Percentiles rank a stretch among this genome's conserved stretches.
Evolutionary conservation across 2,888 invertebrate species (phyloP).

Genomic region (Xestia xanthographa): DNA sequence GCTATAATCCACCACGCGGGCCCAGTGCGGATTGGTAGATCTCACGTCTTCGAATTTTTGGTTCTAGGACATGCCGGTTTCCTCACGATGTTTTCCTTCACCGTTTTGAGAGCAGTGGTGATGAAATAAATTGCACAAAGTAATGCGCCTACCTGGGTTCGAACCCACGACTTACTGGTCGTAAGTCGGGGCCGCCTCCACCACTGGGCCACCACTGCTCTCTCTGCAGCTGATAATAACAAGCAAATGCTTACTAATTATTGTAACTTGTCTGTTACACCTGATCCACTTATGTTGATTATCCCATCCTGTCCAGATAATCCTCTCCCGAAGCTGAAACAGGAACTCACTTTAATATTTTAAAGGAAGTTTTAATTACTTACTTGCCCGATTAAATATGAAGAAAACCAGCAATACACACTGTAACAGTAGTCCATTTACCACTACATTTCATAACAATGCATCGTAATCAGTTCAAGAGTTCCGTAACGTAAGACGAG

Average conservation of each 20-base stretch:
- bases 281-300: background rate
- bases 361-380: constrained; percentile 16
- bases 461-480: constrained; percentile 6
- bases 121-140: no score
- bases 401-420: background rate
- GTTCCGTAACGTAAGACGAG: background rate
- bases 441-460: background rate
- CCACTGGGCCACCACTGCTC: no score
- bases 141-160: no score
- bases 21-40: no score
- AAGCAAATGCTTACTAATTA: background rate
- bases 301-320: background rate
- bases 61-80: no score
- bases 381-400: background rate
- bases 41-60: no score
- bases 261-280: background rate
- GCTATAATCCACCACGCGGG: no score
- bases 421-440: background rate
- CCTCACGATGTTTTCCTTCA: no score
- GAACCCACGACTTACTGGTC: no score
- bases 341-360: background rate
- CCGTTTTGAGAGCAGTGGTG: no score
- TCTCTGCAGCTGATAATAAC: no score
- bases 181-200: no score
- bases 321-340: background rate